Evolutionary conservation across 2,113 vertebrate species (phyloP).

Genomic region (Oreocharis arfaki): DNA sequence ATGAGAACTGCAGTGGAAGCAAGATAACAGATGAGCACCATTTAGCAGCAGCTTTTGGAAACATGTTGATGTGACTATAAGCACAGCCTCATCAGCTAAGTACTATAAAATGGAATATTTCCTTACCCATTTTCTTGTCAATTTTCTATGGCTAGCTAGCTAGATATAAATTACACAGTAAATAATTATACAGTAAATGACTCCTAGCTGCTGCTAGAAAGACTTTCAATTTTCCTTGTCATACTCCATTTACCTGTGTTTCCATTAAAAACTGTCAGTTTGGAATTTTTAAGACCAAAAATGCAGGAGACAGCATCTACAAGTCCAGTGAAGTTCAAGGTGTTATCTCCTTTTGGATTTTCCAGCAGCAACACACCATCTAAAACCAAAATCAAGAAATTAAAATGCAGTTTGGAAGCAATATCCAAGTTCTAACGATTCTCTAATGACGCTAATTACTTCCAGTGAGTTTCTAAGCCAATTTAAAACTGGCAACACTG

Average conservation of each 20-base stretch:
- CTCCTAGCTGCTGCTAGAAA: neutral
- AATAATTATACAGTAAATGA: neutral
- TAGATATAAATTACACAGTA: neutral
- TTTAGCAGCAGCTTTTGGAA: conserved; percentile 22
- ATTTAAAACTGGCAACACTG: neutral
- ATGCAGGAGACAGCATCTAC: conserved; percentile 78
- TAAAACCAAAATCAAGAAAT: conserved; percentile 50
- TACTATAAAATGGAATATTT: neutral
- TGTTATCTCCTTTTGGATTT: conserved; percentile 91
- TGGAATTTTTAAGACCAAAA: conserved; percentile 77
- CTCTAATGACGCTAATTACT: neutral
- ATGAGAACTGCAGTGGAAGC: neutral
- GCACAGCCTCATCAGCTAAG: neutral
- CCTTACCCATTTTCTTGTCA: neutral
- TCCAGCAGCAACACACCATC: conserved; percentile 90
- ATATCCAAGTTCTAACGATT: neutral
- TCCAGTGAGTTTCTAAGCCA: neutral
- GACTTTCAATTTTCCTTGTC: neutral
- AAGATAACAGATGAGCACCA: neutral
- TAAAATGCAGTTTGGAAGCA: conserved; percentile 1
- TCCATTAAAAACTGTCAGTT: conserved; percentile 78
- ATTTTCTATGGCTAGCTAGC: neutral
- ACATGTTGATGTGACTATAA: neutral
- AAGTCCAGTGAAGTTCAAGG: conserved; percentile 75
- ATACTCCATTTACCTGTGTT: conserved; percentile 75